Evolutionary conservation across 1,140 invertebrate species (phyloP), one percentile per base, ranked within the genome.

Genomic region (Aleiodes sp.): DNA sequence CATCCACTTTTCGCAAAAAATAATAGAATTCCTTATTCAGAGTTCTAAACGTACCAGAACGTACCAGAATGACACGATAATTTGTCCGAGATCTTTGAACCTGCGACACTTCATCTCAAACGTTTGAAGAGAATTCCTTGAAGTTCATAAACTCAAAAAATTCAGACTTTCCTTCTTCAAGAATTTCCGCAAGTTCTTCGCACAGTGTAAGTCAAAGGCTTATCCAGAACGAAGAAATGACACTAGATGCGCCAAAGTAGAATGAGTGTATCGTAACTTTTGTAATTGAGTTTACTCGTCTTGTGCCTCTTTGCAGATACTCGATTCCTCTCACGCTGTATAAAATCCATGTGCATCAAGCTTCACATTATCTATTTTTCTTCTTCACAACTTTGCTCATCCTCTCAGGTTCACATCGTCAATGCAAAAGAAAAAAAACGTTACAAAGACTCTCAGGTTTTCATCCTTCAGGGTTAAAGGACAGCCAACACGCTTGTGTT

Each of bases 271-370:
- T 72, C 73, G 75, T 79, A 83, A 83, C 80, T 82, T 83, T 82
- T 79, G 80, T 82, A 83, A 83, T 83, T 82, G 78, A 83, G 80
- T 83, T 82, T 80, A 75, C 75, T 78, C 79, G 74, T 78, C 76
- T 75, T 56, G 59, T 74, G 72, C 72, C 72, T 72, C 69, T 29
- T n/a, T 69, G 28, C 60, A 71, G 33, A 43, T 66, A 19, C 63
- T 65, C 61, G 63, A 63, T 52, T 62, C 62, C 57, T 68, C 65
- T 73, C 60, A 63, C 16, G 52, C 62, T 16, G 16, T 61, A 33
- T 43, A 43, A 43, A n/a, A 66, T 60, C 56, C 52, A 43, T 65
- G 52, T 8, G 57, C 37, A 14, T 57, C 41, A 29, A n/a, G 39
- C 68, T 28, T 60, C 21, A 61, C 67, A 57, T 60, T 37, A 14